Evolutionary conservation across 2,888 invertebrate species (phyloP).

Genomic region (Aspidiotus destructor): DNA sequence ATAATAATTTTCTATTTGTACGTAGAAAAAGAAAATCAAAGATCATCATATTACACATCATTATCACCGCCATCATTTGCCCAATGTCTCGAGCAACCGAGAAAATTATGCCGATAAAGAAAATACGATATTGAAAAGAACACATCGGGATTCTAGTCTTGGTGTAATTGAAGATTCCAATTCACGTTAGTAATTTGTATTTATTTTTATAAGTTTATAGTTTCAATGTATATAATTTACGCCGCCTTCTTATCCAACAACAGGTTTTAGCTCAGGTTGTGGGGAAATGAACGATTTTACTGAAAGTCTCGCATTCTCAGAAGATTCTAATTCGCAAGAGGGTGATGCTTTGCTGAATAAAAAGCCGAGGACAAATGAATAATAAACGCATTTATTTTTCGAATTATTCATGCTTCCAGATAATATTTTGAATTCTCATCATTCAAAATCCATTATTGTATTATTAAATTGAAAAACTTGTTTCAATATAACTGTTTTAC

Average conservation of each 20-base stretch:
- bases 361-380: constrained; percentile 67
- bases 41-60: constrained; percentile 23
- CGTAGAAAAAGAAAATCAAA: constrained; percentile 27
- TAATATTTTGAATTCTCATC: too few relatives aligned
- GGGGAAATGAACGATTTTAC: constrained; percentile 51
- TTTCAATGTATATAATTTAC: constrained; percentile 54
- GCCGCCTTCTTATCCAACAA: too few relatives aligned
- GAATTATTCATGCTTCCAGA: background rate
- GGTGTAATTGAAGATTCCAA: constrained; percentile 21
- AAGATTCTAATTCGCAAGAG: constrained; percentile 82
- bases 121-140: constrained; percentile 20
- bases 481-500: too few relatives aligned
- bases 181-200: constrained; percentile 16
- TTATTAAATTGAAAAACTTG: too few relatives aligned
- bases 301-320: constrained; percentile 69
- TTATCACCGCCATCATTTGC: constrained; percentile 18
- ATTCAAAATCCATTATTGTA: too few relatives aligned
- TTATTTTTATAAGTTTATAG: constrained; percentile 3
- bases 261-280: constrained; percentile 51
- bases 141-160: constrained; percentile 17
- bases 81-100: constrained; percentile 11
- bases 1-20: background rate
- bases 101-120: constrained; percentile 28
- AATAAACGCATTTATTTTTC: constrained; percentile 17
- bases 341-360: constrained; percentile 54